phyloP scores from a whole-genome alignment of 2,113 vertebrate species.

The Pionites leucogaster region DNA sequence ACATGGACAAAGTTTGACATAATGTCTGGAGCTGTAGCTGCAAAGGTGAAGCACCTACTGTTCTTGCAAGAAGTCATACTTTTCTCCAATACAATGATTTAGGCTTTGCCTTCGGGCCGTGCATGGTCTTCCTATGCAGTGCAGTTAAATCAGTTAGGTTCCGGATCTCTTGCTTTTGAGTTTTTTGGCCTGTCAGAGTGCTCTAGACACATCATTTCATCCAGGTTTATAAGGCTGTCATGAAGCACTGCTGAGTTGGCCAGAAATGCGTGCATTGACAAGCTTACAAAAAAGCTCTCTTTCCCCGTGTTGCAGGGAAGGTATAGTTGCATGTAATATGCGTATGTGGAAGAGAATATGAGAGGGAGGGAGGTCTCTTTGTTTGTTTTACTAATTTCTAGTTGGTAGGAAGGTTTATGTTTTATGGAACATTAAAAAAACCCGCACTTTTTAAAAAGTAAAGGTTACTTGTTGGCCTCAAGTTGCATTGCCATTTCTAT shows the following conservation, averaged over 20 bases:
- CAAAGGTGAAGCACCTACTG: neutral
- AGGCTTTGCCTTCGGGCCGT: neutral
- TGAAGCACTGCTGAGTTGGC: neutral
- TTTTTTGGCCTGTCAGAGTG: neutral
- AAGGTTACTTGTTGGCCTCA: neutral
- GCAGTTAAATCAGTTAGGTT: neutral
- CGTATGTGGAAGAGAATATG: neutral
- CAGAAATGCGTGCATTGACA: neutral
- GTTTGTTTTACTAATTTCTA: neutral
- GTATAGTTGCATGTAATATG: neutral
- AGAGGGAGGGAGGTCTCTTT: neutral
- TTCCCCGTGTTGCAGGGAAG: neutral
- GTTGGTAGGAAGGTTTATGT: neutral
- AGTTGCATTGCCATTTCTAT: neutral
- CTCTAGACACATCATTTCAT: neutral
- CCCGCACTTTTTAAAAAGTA: fast-evolving
- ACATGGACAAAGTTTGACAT: neutral
- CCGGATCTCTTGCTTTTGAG: neutral
- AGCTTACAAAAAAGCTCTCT: neutral
- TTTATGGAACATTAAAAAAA: neutral
- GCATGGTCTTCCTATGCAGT: neutral
- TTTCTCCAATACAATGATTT: neutral
- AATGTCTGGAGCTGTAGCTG: neutral
- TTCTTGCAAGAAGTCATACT: neutral
- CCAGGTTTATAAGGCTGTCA: neutral